Evolutionary conservation across 92 coral and sea anemone species (phyloP).

Genomic region (Hydrozoanthus gracilis): DNA sequence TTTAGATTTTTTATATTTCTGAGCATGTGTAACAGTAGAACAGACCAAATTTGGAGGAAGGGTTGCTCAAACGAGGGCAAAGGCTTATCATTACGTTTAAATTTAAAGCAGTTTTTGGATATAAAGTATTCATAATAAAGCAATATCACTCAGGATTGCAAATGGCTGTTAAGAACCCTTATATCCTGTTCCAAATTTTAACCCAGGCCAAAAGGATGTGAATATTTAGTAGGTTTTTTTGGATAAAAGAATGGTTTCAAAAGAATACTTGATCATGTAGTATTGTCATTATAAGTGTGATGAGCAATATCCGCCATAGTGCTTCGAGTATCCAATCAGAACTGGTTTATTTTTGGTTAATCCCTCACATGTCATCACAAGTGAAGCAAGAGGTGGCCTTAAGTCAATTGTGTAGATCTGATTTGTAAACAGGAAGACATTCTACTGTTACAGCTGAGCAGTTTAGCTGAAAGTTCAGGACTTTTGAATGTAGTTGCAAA

Average conservation of each 20-base stretch:
- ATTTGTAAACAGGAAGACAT: constrained; percentile 49
- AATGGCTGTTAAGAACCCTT: not conserved
- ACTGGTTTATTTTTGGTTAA: constrained; percentile 7
- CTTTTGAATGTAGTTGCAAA: not conserved
- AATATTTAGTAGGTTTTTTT: not conserved
- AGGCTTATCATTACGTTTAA: not conserved
- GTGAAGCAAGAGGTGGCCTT: not conserved
- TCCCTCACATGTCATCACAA: constrained; percentile 1
- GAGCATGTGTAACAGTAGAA: not conserved
- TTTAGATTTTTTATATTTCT: not conserved
- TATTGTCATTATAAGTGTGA: not conserved
- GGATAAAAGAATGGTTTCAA: too few species aligned
- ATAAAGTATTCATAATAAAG: not conserved
- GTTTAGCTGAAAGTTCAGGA: not conserved
- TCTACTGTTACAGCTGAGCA: constrained; percentile 21
- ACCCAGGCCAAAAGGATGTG: not conserved
- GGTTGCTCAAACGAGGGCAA: constrained; percentile 15
- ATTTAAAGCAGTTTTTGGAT: not conserved
- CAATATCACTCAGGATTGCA: not conserved
- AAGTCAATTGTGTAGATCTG: constrained; percentile 8
- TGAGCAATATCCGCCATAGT: not conserved
- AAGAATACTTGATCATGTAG: not conserved
- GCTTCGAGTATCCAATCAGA: constrained; percentile 1
- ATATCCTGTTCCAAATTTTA: not conserved
- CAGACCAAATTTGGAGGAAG: constrained; percentile 11